Conservation (phyloP, 2,888 invertebrate species). For the Lithophane leautieri region DNA sequence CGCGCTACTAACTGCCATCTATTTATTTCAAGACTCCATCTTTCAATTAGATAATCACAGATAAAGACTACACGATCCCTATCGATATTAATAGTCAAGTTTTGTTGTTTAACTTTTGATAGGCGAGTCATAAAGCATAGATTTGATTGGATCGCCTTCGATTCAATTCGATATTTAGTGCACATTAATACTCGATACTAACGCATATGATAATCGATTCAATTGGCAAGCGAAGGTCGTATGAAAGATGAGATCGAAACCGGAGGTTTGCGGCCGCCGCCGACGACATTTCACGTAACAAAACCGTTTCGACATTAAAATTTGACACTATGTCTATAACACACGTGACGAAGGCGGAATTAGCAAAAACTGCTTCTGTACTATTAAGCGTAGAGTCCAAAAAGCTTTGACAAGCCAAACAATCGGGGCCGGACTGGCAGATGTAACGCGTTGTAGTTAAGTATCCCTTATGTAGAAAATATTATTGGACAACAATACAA, state of each 20-base stretch:
- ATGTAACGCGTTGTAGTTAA: constrained; percentile 78
- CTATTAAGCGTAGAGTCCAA: constrained; percentile 70
- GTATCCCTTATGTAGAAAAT: constrained; percentile 76
- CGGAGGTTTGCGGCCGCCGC: constrained; percentile 74
- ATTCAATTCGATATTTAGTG: constrained; percentile 48
- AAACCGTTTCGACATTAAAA: constrained; percentile 85
- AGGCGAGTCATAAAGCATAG: constrained; percentile 14
- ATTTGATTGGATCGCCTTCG: constrained; percentile 24
- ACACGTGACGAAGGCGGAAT: constrained; percentile 71
- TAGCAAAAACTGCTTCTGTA: constrained; percentile 74
- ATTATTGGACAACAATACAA: constrained; percentile 83
- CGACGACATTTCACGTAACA: constrained; percentile 81
- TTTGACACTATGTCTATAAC: constrained; percentile 82
- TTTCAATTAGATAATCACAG: constrained; percentile 70
- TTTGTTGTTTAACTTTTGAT: constrained; percentile 14
- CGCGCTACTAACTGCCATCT: constrained; percentile 63
- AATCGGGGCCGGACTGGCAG: constrained; percentile 73
- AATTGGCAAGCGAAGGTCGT: constrained; percentile 78
- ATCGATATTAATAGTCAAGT: constrained; percentile 48
- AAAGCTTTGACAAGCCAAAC: constrained; percentile 68
- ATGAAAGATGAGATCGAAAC: constrained; percentile 83
- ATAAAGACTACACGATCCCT: constrained; percentile 56
- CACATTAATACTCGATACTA: constrained; percentile 43
- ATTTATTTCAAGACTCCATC: constrained; percentile 62
- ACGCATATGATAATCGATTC: constrained; percentile 62